Percentiles rank a stretch among this genome's conserved stretches.
phyloP scores from a whole-genome alignment of 2,113 vertebrate species.

The Carlito syrichta region DNA sequence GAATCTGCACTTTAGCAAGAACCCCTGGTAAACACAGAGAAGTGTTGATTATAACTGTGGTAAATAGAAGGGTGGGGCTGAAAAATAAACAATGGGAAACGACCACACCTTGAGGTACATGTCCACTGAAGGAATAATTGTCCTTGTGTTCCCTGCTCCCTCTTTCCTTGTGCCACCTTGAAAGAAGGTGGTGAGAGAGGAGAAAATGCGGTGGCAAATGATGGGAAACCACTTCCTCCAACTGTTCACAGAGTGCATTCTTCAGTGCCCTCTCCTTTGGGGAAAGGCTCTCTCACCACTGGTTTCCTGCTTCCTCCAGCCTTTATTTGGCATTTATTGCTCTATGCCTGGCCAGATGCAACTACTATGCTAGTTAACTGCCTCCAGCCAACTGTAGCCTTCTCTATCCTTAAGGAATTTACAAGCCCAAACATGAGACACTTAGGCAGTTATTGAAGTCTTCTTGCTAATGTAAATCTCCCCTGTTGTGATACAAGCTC shows the following conservation, averaged over 20 bases:
- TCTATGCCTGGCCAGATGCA: not conserved
- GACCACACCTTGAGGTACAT: not conserved
- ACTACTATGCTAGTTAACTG: not conserved
- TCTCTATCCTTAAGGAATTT: not conserved
- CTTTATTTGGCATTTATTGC: not conserved
- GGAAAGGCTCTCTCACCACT: not conserved
- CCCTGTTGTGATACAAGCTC: not conserved
- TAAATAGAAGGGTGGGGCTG: not conserved
- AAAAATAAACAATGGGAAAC: not conserved
- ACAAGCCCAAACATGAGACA: not conserved
- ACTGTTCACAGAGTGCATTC: not conserved
- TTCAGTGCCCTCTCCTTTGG: not conserved
- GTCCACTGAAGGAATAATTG: not conserved
- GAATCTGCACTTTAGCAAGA: not conserved
- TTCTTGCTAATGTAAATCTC: not conserved
- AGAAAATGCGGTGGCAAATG: not conserved
- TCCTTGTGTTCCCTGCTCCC: not conserved
- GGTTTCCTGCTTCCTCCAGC: not conserved
- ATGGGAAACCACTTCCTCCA: not conserved
- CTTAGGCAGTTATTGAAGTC: not conserved
- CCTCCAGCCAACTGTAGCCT: not conserved
- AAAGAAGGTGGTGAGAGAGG: not conserved
- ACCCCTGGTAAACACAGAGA: not conserved
- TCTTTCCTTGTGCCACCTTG: rapidly evolving
- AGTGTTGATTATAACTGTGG: not conserved